Evolutionary conservation across 2,888 invertebrate species (phyloP).

Genomic region (Lithophane socia): DNA sequence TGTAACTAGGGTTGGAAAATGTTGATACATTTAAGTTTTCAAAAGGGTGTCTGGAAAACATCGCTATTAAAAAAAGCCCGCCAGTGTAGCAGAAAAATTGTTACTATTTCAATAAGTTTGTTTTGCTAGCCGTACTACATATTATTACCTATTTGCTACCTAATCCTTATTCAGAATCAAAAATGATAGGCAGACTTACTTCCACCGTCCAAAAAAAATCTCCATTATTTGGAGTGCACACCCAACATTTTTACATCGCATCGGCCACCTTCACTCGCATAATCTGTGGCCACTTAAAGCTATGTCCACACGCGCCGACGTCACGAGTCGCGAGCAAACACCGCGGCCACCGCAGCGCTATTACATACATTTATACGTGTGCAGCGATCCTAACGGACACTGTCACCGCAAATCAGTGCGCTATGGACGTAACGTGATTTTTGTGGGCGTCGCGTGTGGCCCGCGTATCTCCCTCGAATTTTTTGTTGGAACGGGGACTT

Average conservation of each 20-base stretch:
- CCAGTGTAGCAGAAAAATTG: neutral
- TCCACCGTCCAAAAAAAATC: neutral
- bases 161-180: neutral
- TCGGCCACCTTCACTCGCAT: neutral
- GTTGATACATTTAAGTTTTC: neutral
- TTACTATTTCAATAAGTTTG: neutral
- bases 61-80: neutral
- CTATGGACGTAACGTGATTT: conserved; percentile 55
- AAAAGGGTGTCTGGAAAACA: neutral
- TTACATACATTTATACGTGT: conserved; percentile 64
- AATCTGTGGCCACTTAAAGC: conserved; percentile 54
- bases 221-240: neutral
- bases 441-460: conserved; percentile 50
- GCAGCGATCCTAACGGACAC: conserved; percentile 64
- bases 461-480: conserved; percentile 16
- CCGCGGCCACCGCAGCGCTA: conserved; percentile 63
- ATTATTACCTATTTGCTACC: neutral
- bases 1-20: neutral
- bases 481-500: conserved; percentile 2
- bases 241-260: neutral
- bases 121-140: neutral
- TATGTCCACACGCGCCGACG: conserved; percentile 63
- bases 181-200: neutral
- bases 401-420: conserved; percentile 69
- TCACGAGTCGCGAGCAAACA: conserved; percentile 67